Evolutionary conservation across 2,888 invertebrate genomes (phyloP), one percentile per base, ranked within the genome.

Genomic region (Eulithis testata): DNA sequence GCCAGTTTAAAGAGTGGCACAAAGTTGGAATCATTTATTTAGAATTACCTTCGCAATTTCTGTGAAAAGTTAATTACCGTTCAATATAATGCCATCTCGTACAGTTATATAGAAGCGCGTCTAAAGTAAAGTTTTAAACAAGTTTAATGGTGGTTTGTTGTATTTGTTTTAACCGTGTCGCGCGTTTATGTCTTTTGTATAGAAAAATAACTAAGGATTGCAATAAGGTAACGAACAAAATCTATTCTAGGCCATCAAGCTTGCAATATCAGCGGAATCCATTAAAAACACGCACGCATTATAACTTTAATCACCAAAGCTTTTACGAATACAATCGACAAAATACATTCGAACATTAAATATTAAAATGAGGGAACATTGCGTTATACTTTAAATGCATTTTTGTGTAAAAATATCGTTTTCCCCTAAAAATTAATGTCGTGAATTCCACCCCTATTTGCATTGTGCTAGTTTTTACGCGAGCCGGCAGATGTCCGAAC

Each of bases 381-480:
- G 78, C 83, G 90, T 82, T 90, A 87, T 87, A 91, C 81, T 92
- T 91, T 91, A 91, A 91, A 89, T 90, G 89, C 86, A 86, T 89
- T 90, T 90, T 86, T 86, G 84, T 85, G 84, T 86, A 88, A 92
- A 91, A 92, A 90, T 85, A 83, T 73, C 81, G 76, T 85, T 88
- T 89, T 85, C 87, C 91, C 92, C 90, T 88, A 91, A 93, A 93
- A 92, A 89, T 88, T 87, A 84, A 91, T 90, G 88, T 89, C 83
- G 76, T 80, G 73, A 78, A 79, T 76, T 65, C 83, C 81, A 81
- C 90, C 91, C 91, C 89, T 90, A 92, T 92, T 92, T 92, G 90
- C 90, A 91, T 92, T 93, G 92, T 90, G 82, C 81, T 79, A 77
- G 84, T 90, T 91, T 90, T 84, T 82, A 21, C 50, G 55, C 59